Percentiles rank a stretch among this genome's conserved stretches.
Evolutionary conservation across 2,888 invertebrate genomes (phyloP).

Genomic region (Dryadula phaetusa): DNA sequence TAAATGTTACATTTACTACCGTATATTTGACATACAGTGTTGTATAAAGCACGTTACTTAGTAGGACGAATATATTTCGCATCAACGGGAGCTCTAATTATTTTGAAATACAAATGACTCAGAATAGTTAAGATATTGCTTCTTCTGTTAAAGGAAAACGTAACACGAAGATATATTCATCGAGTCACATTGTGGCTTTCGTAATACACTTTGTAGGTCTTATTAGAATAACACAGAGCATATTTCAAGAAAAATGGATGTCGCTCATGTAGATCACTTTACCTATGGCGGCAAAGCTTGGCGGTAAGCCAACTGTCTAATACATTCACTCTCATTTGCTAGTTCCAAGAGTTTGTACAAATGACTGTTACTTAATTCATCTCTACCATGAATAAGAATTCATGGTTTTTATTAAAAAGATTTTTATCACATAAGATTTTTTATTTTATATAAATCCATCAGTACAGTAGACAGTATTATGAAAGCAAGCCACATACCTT

Average conservation of each 20-base stretch:
- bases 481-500: background rate
- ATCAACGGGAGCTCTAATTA: no score
- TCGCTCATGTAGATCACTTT: slow-evolving; percentile 21
- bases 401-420: slow-evolving; percentile 19
- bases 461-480: background rate
- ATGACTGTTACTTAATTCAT: slow-evolving; percentile 42
- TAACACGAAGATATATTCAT: slow-evolving; percentile 29
- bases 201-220: slow-evolving; percentile 21
- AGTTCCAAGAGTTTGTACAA: slow-evolving; percentile 42
- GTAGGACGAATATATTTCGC: no score
- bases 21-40: no score
- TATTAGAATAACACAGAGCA: slow-evolving; percentile 28
- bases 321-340: slow-evolving; percentile 53
- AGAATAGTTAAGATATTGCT: background rate
- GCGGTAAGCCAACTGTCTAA: slow-evolving; percentile 64
- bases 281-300: slow-evolving; percentile 64
- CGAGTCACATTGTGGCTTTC: slow-evolving; percentile 22
- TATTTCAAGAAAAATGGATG: slow-evolving; percentile 25
- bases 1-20: no score
- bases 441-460: background rate
- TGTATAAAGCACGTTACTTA: no score
- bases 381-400: slow-evolving; percentile 17
- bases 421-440: background rate
- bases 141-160: slow-evolving; percentile 1
- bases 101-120: background rate